These are phyloP conservation scores for Polyploca ridens DNA, from an alignment of 2,888 invertebrate genomes.

Conservation along the genomic window DNA sequence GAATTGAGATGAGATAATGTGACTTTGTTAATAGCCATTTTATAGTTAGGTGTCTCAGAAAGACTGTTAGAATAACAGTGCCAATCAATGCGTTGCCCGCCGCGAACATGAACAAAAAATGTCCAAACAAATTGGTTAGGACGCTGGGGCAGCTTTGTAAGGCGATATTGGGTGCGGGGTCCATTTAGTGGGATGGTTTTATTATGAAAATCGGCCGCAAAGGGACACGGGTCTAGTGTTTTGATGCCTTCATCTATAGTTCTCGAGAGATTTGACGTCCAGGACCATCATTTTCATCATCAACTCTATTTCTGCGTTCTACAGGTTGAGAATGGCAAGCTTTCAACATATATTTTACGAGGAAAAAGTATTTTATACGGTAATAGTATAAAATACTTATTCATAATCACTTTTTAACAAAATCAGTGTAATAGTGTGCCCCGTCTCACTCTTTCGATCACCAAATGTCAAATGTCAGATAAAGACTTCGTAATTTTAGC, in stretches of 20 bases:
- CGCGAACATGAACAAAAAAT: conserved; percentile 36
- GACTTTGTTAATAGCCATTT: background rate
- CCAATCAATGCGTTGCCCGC: conserved; percentile 52
- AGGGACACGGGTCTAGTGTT: conserved; percentile 40
- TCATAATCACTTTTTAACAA: no score
- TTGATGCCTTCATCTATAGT: conserved; percentile 19
- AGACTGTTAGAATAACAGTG: conserved; percentile 16
- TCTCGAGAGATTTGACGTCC: conserved; percentile 14
- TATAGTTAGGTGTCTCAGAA: background rate
- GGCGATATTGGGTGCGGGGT: conserved; percentile 53
- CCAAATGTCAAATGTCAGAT: no score
- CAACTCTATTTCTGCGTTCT: background rate
- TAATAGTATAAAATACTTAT: no score
- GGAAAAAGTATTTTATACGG: no score
- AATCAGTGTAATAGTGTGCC: no score
- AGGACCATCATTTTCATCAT: background rate
- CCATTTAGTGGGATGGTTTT: conserved; percentile 72
- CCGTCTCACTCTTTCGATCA: no score
- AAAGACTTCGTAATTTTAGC: no score
- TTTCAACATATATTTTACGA: no score
- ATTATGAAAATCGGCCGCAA: conserved; percentile 71
- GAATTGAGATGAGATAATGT: no score
- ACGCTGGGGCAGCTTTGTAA: conserved; percentile 46
- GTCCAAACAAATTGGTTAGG: conserved; percentile 62
- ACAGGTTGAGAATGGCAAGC: background rate